Percentiles rank a stretch among this genome's conserved stretches.
Evolutionary conservation across 2,888 invertebrate genomes (phyloP).

Genomic region (Coelogynopora nodosa): DNA sequence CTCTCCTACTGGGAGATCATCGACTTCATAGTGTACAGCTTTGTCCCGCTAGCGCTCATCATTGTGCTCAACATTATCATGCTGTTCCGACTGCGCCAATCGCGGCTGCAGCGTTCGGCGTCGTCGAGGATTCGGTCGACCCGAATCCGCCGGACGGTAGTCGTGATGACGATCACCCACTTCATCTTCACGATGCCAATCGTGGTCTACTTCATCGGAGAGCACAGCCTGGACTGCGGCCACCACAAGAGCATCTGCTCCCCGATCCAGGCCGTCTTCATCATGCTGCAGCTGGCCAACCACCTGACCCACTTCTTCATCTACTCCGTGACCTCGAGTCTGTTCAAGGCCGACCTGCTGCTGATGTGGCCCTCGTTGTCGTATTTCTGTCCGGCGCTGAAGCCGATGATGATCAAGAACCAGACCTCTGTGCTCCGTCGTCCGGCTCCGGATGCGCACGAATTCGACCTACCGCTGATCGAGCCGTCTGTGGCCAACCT

Average conservation of each 20-base stretch:
- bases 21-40: slow-evolving; percentile 44
- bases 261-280: slow-evolving; percentile 26
- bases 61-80: slow-evolving; percentile 39
- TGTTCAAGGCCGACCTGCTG: slow-evolving; percentile 41
- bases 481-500: too few relatives aligned
- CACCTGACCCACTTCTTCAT: slow-evolving; percentile 46
- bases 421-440: neutral
- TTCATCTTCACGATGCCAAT: slow-evolving; percentile 45
- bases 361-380: slow-evolving; percentile 11
- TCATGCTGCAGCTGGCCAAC: slow-evolving; percentile 42
- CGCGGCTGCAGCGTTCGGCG: neutral
- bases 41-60: slow-evolving; percentile 41
- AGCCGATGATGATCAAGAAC: neutral
- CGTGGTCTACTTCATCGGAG: slow-evolving; percentile 41
- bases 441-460: neutral
- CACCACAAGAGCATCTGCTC: slow-evolving; percentile 38
- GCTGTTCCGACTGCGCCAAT: slow-evolving; percentile 29
- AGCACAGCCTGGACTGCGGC: slow-evolving; percentile 37
- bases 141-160: slow-evolving; percentile 39
- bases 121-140: neutral
- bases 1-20: slow-evolving; percentile 36
- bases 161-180: slow-evolving; percentile 42
- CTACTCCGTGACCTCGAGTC: slow-evolving; percentile 43
- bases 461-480: neutral
- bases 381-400: neutral